Percentiles rank a stretch among this genome's conserved stretches.
Conservation (phyloP, 2,888 invertebrate species). For the Trichopoda pennipes region DNA sequence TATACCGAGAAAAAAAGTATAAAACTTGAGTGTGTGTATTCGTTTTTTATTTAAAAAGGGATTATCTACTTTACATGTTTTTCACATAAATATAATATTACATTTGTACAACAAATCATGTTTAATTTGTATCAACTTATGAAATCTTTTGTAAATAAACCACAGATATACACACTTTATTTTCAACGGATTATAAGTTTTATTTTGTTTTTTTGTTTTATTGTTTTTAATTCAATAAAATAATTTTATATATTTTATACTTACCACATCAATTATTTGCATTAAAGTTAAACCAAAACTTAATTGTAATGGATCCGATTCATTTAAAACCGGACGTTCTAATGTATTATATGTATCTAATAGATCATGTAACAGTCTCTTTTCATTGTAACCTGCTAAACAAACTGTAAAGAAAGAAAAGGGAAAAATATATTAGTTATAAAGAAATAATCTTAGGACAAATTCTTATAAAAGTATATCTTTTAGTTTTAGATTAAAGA, state of each 20-base stretch:
- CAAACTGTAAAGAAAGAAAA: constrained; percentile 78
- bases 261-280: constrained; percentile 99
- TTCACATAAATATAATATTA: background rate
- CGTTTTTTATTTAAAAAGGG: constrained; percentile 2
- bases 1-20: background rate
- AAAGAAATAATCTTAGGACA: background rate
- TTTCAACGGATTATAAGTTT: constrained; percentile 7
- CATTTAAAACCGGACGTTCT: constrained; percentile 97
- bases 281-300: constrained; percentile 98
- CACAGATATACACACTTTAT: background rate
- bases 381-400: constrained; percentile 93
- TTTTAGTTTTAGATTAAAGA: too few species aligned
- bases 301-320: constrained; percentile 96
- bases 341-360: constrained; percentile 96
- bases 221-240: background rate
- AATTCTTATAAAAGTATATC: too few species aligned
- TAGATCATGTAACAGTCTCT: constrained; percentile 93
- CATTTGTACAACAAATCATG: constrained; percentile 13
- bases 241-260: constrained; percentile 77
- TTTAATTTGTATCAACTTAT: constrained; percentile 10
- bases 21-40: background rate
- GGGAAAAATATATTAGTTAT: background rate
- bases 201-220: too few species aligned
- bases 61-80: constrained; percentile 17
- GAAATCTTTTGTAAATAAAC: background rate